A percentile compares a stretch with the other conserved stretches of the same genome.
phyloP scores from a whole-genome alignment of 2,888 invertebrate genomes.

The Ophion ellenae region DNA sequence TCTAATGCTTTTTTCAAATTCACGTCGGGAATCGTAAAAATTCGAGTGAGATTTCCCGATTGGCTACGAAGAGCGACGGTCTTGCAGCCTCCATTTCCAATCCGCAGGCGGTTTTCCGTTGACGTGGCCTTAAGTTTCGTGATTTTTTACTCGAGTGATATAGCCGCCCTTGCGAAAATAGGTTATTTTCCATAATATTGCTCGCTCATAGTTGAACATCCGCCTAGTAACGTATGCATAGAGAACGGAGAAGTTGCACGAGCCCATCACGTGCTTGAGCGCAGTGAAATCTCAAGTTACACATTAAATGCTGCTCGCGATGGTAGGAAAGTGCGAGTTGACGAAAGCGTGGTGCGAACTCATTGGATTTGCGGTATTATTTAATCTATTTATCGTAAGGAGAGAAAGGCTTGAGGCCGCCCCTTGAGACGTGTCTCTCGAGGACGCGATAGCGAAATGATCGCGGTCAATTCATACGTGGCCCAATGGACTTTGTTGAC shows the following conservation, averaged over 20 bases:
- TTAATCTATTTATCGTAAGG: slow-evolving; percentile 37
- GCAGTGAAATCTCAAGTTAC: slow-evolving; percentile 45
- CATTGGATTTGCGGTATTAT: slow-evolving; percentile 34
- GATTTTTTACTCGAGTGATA: no score
- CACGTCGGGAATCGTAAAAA: no score
- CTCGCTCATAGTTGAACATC: slow-evolving; percentile 1
- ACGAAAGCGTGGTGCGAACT: slow-evolving; percentile 48
- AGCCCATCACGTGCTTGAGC: slow-evolving; percentile 37
- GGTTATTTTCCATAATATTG: no score
- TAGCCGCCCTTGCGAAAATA: no score
- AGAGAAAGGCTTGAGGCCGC: slow-evolving; percentile 53
- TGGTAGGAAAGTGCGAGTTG: slow-evolving; percentile 58
- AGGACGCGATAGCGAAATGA: slow-evolving; percentile 37
- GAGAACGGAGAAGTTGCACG: not conserved
- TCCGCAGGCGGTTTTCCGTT: no score
- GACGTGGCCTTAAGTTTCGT: no score
- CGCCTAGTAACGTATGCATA: not conserved
- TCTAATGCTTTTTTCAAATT: no score
- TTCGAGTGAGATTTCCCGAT: no score
- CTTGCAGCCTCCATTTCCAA: no score
- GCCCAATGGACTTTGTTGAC: slow-evolving; percentile 39
- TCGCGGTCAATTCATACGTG: slow-evolving; percentile 30
- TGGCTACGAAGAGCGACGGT: no score
- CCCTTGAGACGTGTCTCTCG: slow-evolving; percentile 13
- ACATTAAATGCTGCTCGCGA: slow-evolving; percentile 13